Evolutionary conservation across 2,888 invertebrate species (phyloP).

Genomic region (Caenorhabditis drosophilae): DNA sequence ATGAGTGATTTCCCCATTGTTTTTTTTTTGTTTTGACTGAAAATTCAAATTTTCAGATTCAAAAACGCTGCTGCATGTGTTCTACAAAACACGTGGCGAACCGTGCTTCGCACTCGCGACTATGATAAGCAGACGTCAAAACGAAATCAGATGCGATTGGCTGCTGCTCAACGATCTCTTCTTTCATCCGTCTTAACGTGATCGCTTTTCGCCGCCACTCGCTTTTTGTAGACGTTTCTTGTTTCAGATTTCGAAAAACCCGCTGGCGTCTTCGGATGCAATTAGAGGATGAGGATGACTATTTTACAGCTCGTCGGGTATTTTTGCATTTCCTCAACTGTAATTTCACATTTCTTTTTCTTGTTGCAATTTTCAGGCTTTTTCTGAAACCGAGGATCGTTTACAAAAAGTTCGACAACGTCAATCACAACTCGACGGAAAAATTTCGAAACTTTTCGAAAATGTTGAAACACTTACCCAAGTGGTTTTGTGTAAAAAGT

Average conservation of each 20-base stretch:
- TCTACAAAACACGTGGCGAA: conserved; percentile 90
- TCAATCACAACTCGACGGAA: conserved; percentile 49
- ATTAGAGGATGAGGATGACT: conserved; percentile 65
- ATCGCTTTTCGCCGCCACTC: neutral
- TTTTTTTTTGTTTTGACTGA: neutral
- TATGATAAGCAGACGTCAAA: conserved; percentile 75
- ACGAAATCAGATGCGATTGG: conserved; percentile 78
- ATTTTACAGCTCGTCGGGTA: conserved; percentile 57
- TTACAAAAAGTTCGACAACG: conserved; percentile 52
- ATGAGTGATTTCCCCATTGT: conserved; percentile 26
- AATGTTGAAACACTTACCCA: conserved; percentile 50
- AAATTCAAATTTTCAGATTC: conserved; percentile 45
- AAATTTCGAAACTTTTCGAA: conserved; percentile 45
- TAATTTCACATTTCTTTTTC: too few species aligned
- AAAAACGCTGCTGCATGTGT: conserved; percentile 99
- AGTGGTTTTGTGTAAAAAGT: conserved; percentile 32
- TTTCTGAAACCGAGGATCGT: conserved; percentile 63
- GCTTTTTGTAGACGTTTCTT: neutral
- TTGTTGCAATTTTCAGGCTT: conserved; percentile 60
- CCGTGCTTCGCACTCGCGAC: conserved; percentile 42
- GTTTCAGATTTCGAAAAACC: conserved; percentile 56
- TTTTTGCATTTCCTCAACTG: too few species aligned
- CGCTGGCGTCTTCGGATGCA: conserved; percentile 59
- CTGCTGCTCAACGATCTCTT: conserved; percentile 53
- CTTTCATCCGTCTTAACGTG: conserved; percentile 54